A percentile compares a stretch with the other conserved stretches of the same genome.
phyloP scores from a whole-genome alignment of 2,888 invertebrate genomes.

The Argyresthia goedartella region DNA sequence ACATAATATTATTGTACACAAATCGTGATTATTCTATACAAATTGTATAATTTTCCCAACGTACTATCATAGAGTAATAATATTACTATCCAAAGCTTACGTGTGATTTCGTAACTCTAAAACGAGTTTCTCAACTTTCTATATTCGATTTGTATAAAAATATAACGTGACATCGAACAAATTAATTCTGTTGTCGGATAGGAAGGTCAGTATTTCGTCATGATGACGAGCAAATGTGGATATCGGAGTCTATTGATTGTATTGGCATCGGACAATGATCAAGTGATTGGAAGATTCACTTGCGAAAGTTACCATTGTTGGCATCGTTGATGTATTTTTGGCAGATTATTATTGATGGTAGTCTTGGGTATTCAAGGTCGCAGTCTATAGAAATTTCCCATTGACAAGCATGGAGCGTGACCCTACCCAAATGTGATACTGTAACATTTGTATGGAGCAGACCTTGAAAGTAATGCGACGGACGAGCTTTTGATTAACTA shows the following conservation, averaged over 20 bases:
- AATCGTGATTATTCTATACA: no score
- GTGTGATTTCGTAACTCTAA: not conserved
- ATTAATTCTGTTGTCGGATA: constrained; percentile 1
- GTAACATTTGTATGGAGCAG: no score
- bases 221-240: not conserved
- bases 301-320: constrained; percentile 1
- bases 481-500: no score
- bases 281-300: not conserved
- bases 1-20: no score
- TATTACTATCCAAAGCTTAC: not conserved
- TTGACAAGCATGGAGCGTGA: no score
- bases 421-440: no score
- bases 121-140: constrained; percentile 1
- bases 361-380: not conserved
- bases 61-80: no score
- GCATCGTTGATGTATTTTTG: not conserved
- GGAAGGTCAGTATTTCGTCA: constrained; percentile 5
- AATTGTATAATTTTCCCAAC: no score
- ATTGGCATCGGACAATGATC: constrained; percentile 4
- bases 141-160: not conserved
- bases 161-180: constrained; percentile 2
- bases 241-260: not conserved
- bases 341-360: not conserved
- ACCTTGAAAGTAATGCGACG: no score
- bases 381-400: not conserved